phyloP scores from a whole-genome alignment of 1,140 invertebrate genomes.

The Drosophila subpulchrella region DNA sequence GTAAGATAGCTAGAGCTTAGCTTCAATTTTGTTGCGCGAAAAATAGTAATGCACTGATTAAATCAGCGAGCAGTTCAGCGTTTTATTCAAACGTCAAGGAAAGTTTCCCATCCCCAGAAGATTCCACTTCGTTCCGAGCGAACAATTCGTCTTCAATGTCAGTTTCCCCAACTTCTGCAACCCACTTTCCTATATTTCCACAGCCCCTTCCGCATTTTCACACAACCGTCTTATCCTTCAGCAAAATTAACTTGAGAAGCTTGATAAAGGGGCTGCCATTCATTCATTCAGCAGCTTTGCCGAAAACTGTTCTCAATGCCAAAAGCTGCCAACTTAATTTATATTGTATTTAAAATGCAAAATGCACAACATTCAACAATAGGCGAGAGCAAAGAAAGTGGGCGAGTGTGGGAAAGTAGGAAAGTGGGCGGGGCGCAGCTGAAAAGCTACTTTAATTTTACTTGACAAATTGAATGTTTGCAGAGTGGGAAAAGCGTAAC shows the following conservation, averaged over 20 bases:
- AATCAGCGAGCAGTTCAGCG: conserved; percentile 18
- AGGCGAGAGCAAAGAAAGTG: conserved; percentile 4
- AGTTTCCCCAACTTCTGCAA: conserved; percentile 13
- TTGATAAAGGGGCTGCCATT: conserved; percentile 62
- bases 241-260: conserved; percentile 59
- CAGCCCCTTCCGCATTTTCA: background rate
- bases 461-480: conserved; percentile 77
- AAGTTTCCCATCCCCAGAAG: conserved; percentile 5
- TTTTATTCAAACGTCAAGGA: conserved; percentile 2
- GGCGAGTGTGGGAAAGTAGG: background rate
- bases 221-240: conserved; percentile 29
- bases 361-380: conserved; percentile 53
- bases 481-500: conserved; percentile 15
- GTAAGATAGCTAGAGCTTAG: background rate
- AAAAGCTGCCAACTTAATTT: conserved; percentile 76
- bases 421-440: background rate
- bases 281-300: conserved; percentile 51
- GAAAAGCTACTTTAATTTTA: conserved; percentile 59
- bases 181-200: background rate
- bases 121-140: conserved; percentile 23
- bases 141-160: conserved; percentile 42
- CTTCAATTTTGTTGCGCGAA: background rate
- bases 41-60: conserved; percentile 15
- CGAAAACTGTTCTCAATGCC: conserved; percentile 57
- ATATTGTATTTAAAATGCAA: conserved; percentile 76